A percentile compares a stretch with the other conserved stretches of the same genome.
phyloP scores from a whole-genome alignment of 2,113 vertebrate species.

The Myotis brandtii region DNA sequence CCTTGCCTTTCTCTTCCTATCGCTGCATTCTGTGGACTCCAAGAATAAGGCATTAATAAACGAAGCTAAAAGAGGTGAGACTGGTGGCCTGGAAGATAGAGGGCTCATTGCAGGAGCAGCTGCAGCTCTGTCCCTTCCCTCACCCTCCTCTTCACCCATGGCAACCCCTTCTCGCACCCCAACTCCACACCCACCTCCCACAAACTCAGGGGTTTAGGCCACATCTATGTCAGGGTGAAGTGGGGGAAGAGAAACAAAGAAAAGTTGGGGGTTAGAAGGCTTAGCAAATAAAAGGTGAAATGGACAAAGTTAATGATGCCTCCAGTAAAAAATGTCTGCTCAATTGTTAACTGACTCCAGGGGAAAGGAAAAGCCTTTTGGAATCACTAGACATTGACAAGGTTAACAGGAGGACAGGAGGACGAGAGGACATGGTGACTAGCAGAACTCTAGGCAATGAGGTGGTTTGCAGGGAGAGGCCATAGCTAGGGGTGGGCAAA shows the following conservation, averaged over 20 bases:
- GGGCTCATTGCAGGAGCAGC: background rate
- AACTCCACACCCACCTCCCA: background rate
- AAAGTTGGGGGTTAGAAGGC: background rate
- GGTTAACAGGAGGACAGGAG: background rate
- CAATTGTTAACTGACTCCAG: background rate
- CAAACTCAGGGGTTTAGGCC: background rate
- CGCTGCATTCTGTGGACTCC: constrained; percentile 65
- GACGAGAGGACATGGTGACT: background rate
- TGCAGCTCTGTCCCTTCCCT: background rate
- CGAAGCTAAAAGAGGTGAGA: background rate
- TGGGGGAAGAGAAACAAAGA: background rate
- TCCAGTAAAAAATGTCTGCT: background rate
- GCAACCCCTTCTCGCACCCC: background rate
- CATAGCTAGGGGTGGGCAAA: too few relatives aligned
- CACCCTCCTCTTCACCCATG: background rate
- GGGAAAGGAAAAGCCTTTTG: background rate
- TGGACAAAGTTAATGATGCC: background rate
- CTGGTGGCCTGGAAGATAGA: background rate
- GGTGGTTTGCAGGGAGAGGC: background rate
- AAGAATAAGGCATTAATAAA: constrained; percentile 23
- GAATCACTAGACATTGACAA: background rate
- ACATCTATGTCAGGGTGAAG: background rate
- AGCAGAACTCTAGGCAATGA: background rate
- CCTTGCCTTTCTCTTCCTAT: constrained; percentile 50
- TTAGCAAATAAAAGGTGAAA: background rate